A percentile compares a stretch with the other conserved stretches of the same genome.
These are phyloP conservation scores for Rhinophrynus dorsalis DNA, from an alignment of 2,797 vertebrate species.

Conservation along the genomic window DNA sequence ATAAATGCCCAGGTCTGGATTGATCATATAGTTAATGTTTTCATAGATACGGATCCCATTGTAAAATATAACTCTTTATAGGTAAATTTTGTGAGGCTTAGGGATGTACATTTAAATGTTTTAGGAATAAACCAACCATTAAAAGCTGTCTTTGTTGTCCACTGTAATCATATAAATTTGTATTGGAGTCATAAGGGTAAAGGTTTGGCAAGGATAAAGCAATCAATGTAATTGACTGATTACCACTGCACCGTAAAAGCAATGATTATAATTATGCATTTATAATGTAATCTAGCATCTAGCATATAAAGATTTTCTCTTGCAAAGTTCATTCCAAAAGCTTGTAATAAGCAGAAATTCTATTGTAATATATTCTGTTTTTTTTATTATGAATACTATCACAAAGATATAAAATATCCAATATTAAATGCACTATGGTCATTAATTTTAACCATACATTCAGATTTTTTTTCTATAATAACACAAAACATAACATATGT, in stretches of 20 bases:
- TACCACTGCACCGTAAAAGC: slow-evolving; percentile 41
- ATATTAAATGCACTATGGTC: too few species aligned
- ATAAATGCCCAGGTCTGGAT: too few species aligned
- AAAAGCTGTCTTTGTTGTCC: slow-evolving; percentile 38
- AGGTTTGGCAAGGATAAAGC: slow-evolving; percentile 48
- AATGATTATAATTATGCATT: slow-evolving; percentile 49
- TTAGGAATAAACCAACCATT: slow-evolving; percentile 5
- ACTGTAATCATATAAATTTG: slow-evolving; percentile 44
- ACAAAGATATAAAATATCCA: too few species aligned
- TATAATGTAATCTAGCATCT: slow-evolving; percentile 51
- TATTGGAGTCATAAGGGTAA: slow-evolving; percentile 33
- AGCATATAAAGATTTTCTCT: slow-evolving; percentile 36
- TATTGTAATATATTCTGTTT: not conserved
- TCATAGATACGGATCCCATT: too few species aligned
- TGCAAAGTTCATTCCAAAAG: slow-evolving; percentile 18
- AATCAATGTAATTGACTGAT: slow-evolving; percentile 49
- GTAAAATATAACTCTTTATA: too few species aligned
- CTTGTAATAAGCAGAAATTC: slow-evolving; percentile 10
- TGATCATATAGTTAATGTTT: too few species aligned
- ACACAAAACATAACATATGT: too few species aligned
- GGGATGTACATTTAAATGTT: not conserved
- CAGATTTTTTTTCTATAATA: too few species aligned
- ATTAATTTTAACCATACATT: too few species aligned
- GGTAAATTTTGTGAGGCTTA: too few species aligned
- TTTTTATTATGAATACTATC: too few species aligned